Percentiles rank a stretch among this genome's conserved stretches.
These are phyloP conservation scores for Sebastiscus tertius DNA, from an alignment of 2,797 vertebrate genomes.

Conservation along the genomic window DNA sequence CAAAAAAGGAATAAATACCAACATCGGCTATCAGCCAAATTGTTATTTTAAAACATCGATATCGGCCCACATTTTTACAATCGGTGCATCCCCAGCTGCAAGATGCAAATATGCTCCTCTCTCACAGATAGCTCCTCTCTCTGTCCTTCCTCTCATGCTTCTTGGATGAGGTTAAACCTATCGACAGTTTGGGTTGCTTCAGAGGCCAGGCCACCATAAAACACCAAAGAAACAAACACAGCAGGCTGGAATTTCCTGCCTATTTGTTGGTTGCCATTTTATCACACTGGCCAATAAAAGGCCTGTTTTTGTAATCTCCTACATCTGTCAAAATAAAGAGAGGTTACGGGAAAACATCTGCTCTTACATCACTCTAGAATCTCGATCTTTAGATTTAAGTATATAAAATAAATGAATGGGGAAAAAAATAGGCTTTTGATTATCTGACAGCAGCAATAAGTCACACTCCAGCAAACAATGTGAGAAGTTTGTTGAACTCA, in stretches of 20 bases:
- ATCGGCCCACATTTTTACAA: too few species aligned
- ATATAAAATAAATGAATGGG: not conserved
- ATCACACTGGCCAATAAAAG: slow-evolving; percentile 41
- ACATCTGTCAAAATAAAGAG: slow-evolving; percentile 56
- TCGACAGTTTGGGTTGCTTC: slow-evolving; percentile 33
- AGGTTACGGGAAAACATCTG: not conserved
- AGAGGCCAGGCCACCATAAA: slow-evolving; percentile 64
- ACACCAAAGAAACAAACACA: slow-evolving; percentile 73
- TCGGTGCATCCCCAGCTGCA: slow-evolving; percentile 14
- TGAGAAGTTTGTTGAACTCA: not conserved
- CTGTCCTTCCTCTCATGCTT: not conserved
- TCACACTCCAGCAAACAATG: not conserved
- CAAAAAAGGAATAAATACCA: too few species aligned
- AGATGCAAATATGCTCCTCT: slow-evolving; percentile 50
- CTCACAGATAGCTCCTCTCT: not conserved
- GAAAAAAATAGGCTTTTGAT: not conserved
- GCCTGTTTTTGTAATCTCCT: slow-evolving; percentile 12
- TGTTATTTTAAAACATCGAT: too few species aligned
- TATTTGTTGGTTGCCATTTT: slow-evolving; percentile 67
- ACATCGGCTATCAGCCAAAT: too few species aligned
- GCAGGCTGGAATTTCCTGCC: slow-evolving; percentile 74
- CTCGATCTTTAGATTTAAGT: not conserved
- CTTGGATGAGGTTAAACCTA: slow-evolving; percentile 41
- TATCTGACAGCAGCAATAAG: not conserved
- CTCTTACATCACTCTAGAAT: not conserved